Base-by-base conservation (phyloP, 1,140 invertebrate species). In the Psix sp. region DNA sequence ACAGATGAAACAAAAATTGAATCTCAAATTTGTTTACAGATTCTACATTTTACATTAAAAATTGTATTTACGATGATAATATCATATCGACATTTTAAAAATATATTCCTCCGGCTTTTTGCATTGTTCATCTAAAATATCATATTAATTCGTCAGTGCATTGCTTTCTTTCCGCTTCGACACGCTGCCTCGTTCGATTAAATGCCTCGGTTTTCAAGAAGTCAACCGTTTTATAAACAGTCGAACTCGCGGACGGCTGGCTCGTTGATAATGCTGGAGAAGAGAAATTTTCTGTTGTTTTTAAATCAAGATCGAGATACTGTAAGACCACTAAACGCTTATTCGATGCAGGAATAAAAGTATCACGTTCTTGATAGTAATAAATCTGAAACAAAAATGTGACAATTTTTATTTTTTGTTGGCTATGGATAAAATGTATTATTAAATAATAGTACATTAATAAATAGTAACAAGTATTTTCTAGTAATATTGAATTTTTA, bases 141-240 rank as follows among this genome's bases (percentile, higher is more conserved):
- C 83, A 86, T 11, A 79, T 77, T 57, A 85, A 78, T 67, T 87
- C 84, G 33, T 86, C 82, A 13, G 82, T 82, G 26, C 82, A 86
- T 31, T 83, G 80, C 52, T 89, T 89, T 62, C 88, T 81, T 54
- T 89, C 88, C 65, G 89, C 87, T 82, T 95, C 94, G 0, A 94
- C 91, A 77, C 93, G 91, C 80, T 94, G 92, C 36, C 93, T 89
- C n/a, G 94, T 95, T 59, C 93, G 90, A 85, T 95, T 96, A 76
- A 97, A 96, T 4, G 94, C 95, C 80, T 96, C 91, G 0, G 95
- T 97, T 89, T 96, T 96, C 10, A 95, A 86, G 88, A 97, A 97
- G 84, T 97, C 95, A 0, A 97, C 94, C 0, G 92, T 94, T 86
- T 96, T 96, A 81, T 97, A 97, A 4, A 94, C 93, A 0, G 93